These are phyloP conservation scores for Anisognathus igniventris DNA, from an alignment of 2,797 vertebrate species.

Conservation along the genomic window DNA sequence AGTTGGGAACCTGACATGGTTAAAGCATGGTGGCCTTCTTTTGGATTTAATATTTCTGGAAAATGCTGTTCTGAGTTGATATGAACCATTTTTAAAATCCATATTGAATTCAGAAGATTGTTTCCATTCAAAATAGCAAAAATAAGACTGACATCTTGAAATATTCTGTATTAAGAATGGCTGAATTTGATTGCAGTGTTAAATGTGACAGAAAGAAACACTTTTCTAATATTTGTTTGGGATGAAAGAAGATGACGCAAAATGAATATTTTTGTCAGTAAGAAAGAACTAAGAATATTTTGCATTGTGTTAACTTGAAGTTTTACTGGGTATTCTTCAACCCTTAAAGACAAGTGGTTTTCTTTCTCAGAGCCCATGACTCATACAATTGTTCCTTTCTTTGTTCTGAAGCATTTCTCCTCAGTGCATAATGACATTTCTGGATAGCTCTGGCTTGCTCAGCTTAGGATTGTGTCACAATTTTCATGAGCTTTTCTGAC, in stretches of 20 bases:
- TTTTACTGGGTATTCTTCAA: not conserved
- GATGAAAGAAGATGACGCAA: not conserved
- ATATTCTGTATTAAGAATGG: not conserved
- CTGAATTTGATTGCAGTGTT: not conserved
- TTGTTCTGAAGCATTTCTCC: constrained; percentile 16
- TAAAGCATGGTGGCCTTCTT: not conserved
- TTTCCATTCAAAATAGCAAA: not conserved
- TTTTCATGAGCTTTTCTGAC: constrained; percentile 7
- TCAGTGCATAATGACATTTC: not conserved
- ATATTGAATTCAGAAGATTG: not conserved
- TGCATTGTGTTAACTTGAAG: not conserved
- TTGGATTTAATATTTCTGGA: not conserved
- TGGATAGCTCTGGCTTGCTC: constrained; percentile 3
- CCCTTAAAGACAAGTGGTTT: constrained; percentile 10
- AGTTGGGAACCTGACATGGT: not conserved
- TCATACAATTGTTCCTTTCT: constrained; percentile 33
- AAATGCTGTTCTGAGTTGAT: not conserved
- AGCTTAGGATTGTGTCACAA: not conserved
- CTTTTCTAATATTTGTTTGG: not conserved
- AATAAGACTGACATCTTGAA: not conserved
- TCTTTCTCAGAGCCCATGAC: not conserved
- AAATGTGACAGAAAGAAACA: not conserved
- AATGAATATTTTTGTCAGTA: not conserved
- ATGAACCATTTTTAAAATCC: not conserved
- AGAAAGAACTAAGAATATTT: not conserved